phyloP scores from a whole-genome alignment of 2,797 vertebrate species.

The Amniataba percoides region DNA sequence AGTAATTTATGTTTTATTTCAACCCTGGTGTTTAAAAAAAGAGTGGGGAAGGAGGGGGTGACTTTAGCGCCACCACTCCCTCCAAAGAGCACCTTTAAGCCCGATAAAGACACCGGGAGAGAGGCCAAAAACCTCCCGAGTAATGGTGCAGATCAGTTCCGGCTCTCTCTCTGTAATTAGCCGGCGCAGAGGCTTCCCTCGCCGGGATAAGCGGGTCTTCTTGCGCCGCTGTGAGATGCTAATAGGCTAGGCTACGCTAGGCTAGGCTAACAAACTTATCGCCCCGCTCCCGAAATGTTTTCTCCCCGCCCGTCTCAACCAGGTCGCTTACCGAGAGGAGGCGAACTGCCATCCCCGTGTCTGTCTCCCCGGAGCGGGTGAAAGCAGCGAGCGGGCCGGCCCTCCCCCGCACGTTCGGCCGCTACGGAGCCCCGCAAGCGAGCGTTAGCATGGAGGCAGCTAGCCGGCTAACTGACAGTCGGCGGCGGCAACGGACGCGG shows the following conservation, averaged over 20 bases:
- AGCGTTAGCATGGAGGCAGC: conserved; percentile 63
- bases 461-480: conserved; percentile 82
- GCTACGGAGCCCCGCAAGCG: conserved; percentile 39
- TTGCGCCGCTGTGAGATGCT: conserved; percentile 70
- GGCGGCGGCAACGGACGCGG: conserved; percentile 70
- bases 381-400: conserved; percentile 29
- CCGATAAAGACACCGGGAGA: conserved; percentile 30
- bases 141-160: too few species aligned
- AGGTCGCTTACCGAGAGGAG: conserved; percentile 62
- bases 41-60: too few species aligned
- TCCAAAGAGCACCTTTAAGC: conserved; percentile 47
- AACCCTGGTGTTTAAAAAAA: too few species aligned
- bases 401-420: conserved; percentile 3
- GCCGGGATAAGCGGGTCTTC: conserved; percentile 51
- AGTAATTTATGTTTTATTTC: background rate
- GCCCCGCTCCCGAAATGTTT: conserved; percentile 54
- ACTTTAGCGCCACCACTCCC: conserved; percentile 58
- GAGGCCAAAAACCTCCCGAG: too few species aligned
- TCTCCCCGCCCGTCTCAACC: conserved; percentile 53
- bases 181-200: conserved; percentile 10
- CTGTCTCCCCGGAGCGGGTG: conserved; percentile 13
- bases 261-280: conserved; percentile 80
- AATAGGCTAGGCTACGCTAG: conserved; percentile 78
- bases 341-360: conserved; percentile 68
- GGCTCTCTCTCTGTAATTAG: conserved; percentile 5